Base-by-base conservation (phyloP, 2,113 vertebrate genomes). In the Microcebus jonahi region DNA sequence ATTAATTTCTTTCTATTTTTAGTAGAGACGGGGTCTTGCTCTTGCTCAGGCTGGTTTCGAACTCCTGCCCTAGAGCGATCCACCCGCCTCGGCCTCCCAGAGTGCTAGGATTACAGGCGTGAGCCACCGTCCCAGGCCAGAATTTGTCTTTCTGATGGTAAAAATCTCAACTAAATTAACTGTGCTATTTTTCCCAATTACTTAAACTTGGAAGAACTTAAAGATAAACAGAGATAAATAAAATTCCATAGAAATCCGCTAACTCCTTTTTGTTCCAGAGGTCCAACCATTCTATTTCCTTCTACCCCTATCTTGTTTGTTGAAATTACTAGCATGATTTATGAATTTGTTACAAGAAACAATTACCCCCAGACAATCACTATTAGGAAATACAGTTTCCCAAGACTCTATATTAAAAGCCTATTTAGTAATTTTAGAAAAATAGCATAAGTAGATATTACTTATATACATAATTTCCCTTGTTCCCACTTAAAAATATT, bases 131-230 rank as follows among this genome's bases (percentile, higher is more conserved):
- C 45, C 42, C 45, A 7, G 7, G 45, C 45, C 45, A 48, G 48
- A 95, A 67, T 13, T 50, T 92, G 12, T 55, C 48, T 25, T 67
- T 39, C 59, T 88, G 4, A 83, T 76, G 48, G 48, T 57, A 83
- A 88, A 90, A 95, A 34, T 55, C 29, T 92, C 75, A 95, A 45
- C 48, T 82, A 67, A 86, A 71, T 91, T 36, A 85, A 73, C 75
- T 88, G 29, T 48, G 15, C 20, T 68, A 55, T 67, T 7, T 76
- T 76, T 48, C 48, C 59, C 77, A 82, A 48, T 80, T 91, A 80
- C 1, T 2, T 48, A 57, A 77, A 77, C 39, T 31, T 59, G 25
- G 39, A 84, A 48, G 25, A 84, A 25, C 59, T 57, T 77, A 77
- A 76, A 50, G 48, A 85, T 34, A 68, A 48, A 53, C 14, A 36